Conservation (phyloP, 2,113 vertebrate genomes). For the Takifugu flavidus region DNA sequence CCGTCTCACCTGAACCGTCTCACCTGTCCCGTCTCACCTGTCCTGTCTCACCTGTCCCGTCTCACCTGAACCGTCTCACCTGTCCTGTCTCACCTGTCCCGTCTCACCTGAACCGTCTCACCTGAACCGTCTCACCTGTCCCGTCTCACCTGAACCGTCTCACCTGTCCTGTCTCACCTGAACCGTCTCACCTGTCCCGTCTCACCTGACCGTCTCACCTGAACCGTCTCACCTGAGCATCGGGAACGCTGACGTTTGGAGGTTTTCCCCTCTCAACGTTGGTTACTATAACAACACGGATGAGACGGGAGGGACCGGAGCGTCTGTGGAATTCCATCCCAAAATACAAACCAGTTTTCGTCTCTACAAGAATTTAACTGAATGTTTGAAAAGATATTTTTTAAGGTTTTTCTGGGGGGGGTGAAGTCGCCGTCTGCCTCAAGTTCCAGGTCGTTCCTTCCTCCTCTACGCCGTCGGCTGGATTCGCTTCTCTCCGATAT, state of each 20-base stretch:
- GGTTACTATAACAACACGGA: too few species aligned
- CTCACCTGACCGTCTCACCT: neutral
- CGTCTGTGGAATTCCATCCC: too few species aligned
- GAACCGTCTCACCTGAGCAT: too few species aligned
- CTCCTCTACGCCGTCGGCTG: too few species aligned
- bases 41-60: slow-evolving; percentile 4
- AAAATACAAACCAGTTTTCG: too few species aligned
- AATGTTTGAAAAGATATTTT: too few species aligned
- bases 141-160: neutral
- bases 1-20: too few species aligned
- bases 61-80: neutral
- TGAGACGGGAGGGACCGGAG: too few species aligned
- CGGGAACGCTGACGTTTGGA: neutral
- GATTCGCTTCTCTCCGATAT: too few species aligned
- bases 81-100: slow-evolving; percentile 9
- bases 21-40: slow-evolving; percentile 9
- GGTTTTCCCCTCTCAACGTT: neutral
- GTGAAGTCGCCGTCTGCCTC: too few species aligned
- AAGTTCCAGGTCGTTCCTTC: neutral
- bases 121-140: slow-evolving; percentile 18
- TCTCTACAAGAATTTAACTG: too few species aligned
- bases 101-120: neutral
- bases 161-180: slow-evolving; percentile 5
- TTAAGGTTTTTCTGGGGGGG: too few species aligned
- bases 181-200: slow-evolving; percentile 16